These are phyloP conservation scores for Saguinus imperator DNA, from an alignment of 2,113 vertebrate genomes.

Conservation along the genomic window DNA sequence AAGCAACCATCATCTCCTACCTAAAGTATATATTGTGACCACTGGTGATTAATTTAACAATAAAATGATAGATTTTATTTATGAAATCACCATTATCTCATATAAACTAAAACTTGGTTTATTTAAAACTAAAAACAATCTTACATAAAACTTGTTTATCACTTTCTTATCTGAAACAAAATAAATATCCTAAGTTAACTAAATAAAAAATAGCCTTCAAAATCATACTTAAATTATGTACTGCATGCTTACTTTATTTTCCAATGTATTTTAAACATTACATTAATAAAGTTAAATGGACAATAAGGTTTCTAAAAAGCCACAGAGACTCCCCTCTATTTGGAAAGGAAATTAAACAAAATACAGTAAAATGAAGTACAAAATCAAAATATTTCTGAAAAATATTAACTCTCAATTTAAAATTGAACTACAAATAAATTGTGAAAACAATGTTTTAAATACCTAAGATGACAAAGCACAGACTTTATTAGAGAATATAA, in stretches of 20 bases:
- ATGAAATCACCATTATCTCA: not conserved
- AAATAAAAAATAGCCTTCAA: not conserved
- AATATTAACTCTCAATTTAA: not conserved
- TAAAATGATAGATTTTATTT: not conserved
- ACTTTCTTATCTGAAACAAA: not conserved
- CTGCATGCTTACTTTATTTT: not conserved
- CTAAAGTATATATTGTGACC: not conserved
- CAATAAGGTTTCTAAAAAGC: not conserved
- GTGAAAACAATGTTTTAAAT: not conserved
- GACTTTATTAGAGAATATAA: not conserved
- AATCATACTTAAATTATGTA: not conserved
- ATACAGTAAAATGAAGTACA: not conserved
- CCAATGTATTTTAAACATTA: not conserved
- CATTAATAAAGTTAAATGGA: not conserved
- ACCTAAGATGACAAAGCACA: not conserved
- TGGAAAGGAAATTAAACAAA: not conserved
- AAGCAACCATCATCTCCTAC: no score
- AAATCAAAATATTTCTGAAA: not conserved
- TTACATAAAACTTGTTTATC: not conserved
- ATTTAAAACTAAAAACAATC: not conserved
- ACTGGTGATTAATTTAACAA: not conserved
- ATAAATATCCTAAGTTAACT: not conserved
- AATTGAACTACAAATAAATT: not conserved
- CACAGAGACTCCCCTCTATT: not conserved
- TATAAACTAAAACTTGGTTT: not conserved